A percentile compares a stretch with the other conserved stretches of the same genome.
These are phyloP conservation scores for Chaetodon auriga DNA, from an alignment of 2,113 vertebrate species.

Conservation along the genomic window DNA sequence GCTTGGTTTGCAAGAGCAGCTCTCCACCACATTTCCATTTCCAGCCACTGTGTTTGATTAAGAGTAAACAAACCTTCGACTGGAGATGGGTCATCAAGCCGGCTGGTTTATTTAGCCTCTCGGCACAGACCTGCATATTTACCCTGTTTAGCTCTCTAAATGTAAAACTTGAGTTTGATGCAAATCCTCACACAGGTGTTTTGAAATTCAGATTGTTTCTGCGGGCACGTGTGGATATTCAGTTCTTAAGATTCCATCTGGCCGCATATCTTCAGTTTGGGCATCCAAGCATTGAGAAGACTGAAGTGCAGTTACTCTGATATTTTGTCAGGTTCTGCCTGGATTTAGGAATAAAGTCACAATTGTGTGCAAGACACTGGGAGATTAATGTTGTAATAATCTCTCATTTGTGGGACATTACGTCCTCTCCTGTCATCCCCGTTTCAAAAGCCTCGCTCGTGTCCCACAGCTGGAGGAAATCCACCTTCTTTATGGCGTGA, in stretches of 20 bases:
- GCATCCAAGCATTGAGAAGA: not conserved
- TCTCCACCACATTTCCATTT: constrained; percentile 6
- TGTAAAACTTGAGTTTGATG: constrained; percentile 20
- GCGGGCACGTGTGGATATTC: constrained; percentile 10
- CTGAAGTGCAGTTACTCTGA: not conserved
- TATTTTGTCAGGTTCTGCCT: not conserved
- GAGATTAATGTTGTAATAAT: constrained; percentile 13
- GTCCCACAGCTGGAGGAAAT: constrained; percentile 23
- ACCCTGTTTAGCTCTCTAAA: constrained; percentile 6
- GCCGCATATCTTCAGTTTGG: not conserved
- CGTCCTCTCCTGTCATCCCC: not conserved
- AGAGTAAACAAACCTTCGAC: constrained; percentile 28
- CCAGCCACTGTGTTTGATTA: constrained; percentile 26
- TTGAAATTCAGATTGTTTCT: constrained; percentile 36
- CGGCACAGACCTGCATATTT: not conserved
- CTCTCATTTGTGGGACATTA: constrained; percentile 16
- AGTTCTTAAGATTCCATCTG: constrained; percentile 8
- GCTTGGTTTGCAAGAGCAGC: not conserved
- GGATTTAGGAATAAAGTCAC: constrained; percentile 7
- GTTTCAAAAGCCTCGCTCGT: constrained; percentile 9
- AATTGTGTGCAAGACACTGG: constrained; percentile 5
- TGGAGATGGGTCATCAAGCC: not conserved
- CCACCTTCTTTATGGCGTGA: constrained; percentile 28
- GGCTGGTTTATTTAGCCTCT: constrained; percentile 1
- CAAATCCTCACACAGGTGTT: constrained; percentile 22